Percentiles rank a stretch among this genome's conserved stretches.
These are phyloP conservation scores for Poicephalus gulielmi DNA, from an alignment of 2,113 vertebrate genomes.

Conservation along the genomic window DNA sequence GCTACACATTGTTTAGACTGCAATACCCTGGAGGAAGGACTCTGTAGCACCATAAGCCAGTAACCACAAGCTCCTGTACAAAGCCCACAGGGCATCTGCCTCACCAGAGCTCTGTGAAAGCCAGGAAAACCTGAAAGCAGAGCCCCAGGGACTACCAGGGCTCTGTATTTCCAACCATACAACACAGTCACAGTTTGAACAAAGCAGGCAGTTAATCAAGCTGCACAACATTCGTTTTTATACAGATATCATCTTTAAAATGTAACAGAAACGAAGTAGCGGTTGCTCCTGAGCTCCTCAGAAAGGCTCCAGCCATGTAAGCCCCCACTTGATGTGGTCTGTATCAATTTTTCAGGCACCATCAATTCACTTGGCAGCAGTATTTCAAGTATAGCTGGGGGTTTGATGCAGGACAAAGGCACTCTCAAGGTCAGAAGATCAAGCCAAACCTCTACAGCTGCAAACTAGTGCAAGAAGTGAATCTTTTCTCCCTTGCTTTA, in stretches of 20 bases:
- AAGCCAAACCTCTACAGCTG: background rate
- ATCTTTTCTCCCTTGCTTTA: background rate
- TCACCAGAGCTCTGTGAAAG: background rate
- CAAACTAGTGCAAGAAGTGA: background rate
- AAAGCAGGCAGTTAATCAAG: background rate
- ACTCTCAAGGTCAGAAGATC: background rate
- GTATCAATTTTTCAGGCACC: background rate
- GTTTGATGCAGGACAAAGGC: background rate
- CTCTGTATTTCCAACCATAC: background rate
- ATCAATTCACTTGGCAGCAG: fast-evolving
- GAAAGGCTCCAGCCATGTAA: background rate
- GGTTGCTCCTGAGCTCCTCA: background rate
- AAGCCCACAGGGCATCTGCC: background rate
- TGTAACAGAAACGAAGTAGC: background rate
- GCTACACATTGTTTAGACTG: background rate
- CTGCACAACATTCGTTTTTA: background rate
- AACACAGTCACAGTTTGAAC: background rate
- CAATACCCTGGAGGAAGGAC: background rate
- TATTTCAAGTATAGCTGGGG: background rate
- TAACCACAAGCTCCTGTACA: background rate
- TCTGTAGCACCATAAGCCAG: background rate
- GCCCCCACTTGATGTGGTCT: background rate
- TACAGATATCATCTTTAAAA: background rate
- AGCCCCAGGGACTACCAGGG: background rate
- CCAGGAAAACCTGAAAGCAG: background rate